These are phyloP conservation scores for Phrynosoma platyrhinos DNA, from an alignment of 2,113 vertebrate genomes.

Conservation along the genomic window DNA sequence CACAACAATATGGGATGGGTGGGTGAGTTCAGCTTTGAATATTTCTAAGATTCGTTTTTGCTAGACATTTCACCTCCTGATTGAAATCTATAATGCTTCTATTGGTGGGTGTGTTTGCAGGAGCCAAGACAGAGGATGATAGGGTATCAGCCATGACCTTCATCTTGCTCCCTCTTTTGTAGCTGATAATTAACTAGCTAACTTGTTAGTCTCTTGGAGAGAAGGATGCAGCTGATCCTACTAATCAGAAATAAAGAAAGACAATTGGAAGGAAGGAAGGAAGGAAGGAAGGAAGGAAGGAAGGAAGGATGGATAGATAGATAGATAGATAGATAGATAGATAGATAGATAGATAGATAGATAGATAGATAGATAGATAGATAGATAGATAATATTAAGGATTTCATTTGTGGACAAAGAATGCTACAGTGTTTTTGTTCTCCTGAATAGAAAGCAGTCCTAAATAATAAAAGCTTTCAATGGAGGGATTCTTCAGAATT, in stretches of 20 bases:
- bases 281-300: no score
- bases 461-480: no score
- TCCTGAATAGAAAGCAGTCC: background rate
- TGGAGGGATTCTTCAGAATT: no score
- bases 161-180: background rate
- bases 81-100: background rate
- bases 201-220: background rate
- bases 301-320: no score
- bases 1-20: background rate
- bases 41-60: background rate
- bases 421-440: background rate
- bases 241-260: background rate
- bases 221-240: background rate
- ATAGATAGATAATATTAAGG: background rate
- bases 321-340: no score
- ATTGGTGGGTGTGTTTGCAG: background rate
- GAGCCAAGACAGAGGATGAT: background rate
- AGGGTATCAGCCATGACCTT: background rate
- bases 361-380: no score
- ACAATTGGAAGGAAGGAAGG: no score
- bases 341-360: no score
- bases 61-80: background rate
- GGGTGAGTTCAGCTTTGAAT: background rate
- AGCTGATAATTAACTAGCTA: slow-evolving; percentile 2
- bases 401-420: background rate